A percentile compares a stretch with the other conserved stretches of the same genome.
These are phyloP conservation scores for Phymanthus crucifer DNA, from an alignment of 92 coral and sea anemone species.

Conservation along the genomic window DNA sequence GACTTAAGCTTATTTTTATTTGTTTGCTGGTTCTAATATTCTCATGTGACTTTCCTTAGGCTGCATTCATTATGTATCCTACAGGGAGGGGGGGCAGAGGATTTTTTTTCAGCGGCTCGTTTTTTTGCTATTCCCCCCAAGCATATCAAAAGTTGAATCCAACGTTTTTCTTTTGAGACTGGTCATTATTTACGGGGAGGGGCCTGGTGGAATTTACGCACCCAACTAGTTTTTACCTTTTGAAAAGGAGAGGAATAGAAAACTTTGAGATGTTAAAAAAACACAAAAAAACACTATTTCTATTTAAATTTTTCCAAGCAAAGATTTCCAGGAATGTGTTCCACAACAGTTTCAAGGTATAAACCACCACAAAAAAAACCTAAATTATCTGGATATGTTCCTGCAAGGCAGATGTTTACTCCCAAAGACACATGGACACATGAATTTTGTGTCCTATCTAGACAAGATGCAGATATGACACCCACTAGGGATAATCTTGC, in stretches of 20 bases:
- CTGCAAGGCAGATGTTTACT: conserved; percentile 13
- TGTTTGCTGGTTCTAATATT: no score
- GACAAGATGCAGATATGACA: conserved; percentile 22
- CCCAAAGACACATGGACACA: conserved; percentile 31
- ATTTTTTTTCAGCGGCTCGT: no score
- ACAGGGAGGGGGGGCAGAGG: no score
- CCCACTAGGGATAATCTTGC: conserved; percentile 13
- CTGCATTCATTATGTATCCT: no score
- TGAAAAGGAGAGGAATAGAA: background rate
- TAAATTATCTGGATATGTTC: conserved; percentile 33
- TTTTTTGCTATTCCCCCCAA: no score
- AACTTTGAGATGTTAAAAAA: conserved; percentile 1
- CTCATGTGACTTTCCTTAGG: no score
- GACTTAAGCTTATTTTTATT: no score
- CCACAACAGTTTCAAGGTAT: conserved; percentile 2
- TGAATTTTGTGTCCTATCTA: conserved; percentile 34
- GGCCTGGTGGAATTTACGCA: background rate
- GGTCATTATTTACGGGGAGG: no score
- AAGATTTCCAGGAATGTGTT: conserved; percentile 40
- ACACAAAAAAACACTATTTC: conserved; percentile 9
- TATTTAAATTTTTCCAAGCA: conserved; percentile 22
- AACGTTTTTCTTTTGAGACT: no score
- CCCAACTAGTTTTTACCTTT: background rate
- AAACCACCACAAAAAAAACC: conserved; percentile 17
- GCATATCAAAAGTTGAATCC: no score